Base-by-base conservation (phyloP, 2,888 invertebrate genomes). In the Diarsia brunnea region DNA sequence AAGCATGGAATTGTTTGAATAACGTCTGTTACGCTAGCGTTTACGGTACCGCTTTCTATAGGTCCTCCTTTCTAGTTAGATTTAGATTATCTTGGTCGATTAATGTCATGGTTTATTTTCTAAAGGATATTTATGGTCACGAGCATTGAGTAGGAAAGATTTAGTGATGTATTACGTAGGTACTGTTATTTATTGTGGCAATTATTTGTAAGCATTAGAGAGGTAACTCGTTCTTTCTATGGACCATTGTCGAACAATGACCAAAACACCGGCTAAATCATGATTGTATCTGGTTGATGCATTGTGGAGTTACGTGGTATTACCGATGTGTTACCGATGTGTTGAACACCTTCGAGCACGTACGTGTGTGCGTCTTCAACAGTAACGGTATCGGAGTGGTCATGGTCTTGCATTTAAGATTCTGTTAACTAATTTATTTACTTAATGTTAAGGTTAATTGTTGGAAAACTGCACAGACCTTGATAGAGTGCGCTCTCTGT, bases 1-100 rank as follows among this genome's bases (percentile, higher is more conserved):
- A 89, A 89, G 92, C 92, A 91, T 93, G 91, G 89, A 91, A 92
- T 91, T 92, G 88, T 90, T 92, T 88, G 84, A 88, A 87, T 84
- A 83, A 78, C 80, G 79, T 89, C 85, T 79, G 88, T 88, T 90
- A 90, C 89, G 88, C 82, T 85, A 78, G 76, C 85, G 73, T 87
- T 89, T 87, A 84, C 86, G 81, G 77, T 82, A 81, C 83, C 82
- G 85, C 89, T 89, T 90, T 89, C 88, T 87, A 87, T 84, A 82
- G 78, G 70, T 86, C 79, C 78, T 77, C 79, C 82, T 82, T 79
- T 85, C 78, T 82, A 75, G 66, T 81, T 69, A 72, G 69, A 69
- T 77, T 85, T 73, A 84, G 81, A 84, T 85, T 78, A 88, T 82
- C 84, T 80, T 68, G 64, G 43, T 47, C 73, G 75, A 81, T 81